These are phyloP conservation scores for Gymnoscopelus braueri DNA, from an alignment of 2,797 vertebrate genomes.

Conservation along the genomic window DNA sequence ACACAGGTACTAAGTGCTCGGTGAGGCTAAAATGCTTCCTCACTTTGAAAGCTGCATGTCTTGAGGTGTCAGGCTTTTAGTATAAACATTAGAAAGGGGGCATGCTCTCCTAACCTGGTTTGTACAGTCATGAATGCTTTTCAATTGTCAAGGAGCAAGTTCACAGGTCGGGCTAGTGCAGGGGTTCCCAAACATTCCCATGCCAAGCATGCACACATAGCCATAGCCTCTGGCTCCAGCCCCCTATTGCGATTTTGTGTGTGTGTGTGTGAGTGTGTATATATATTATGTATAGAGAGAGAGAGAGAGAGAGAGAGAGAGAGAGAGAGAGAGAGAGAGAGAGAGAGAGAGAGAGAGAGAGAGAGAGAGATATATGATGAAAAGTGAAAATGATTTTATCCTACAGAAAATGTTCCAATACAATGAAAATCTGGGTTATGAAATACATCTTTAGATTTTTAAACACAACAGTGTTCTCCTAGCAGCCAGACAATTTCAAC, in stretches of 20 bases:
- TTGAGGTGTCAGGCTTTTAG: constrained; percentile 36
- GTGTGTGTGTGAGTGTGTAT: too few relatives aligned
- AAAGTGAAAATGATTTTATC: constrained; percentile 41
- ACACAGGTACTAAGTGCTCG: constrained; percentile 57
- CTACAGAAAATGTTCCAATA: constrained; percentile 30
- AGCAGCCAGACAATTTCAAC: neutral
- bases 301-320: too few relatives aligned
- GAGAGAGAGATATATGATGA: too few relatives aligned
- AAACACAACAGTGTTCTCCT: neutral
- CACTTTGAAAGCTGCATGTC: constrained; percentile 37
- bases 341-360: too few relatives aligned
- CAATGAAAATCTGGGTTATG: constrained; percentile 3
- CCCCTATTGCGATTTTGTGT: too few relatives aligned
- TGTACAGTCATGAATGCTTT: constrained; percentile 16
- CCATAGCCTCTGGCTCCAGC: too few relatives aligned
- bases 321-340: too few relatives aligned
- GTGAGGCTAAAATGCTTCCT: constrained; percentile 47
- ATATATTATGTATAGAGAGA: too few relatives aligned
- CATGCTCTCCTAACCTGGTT: constrained; percentile 37
- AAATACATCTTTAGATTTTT: constrained; percentile 1
- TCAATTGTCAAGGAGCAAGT: constrained; percentile 19
- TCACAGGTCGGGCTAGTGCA: constrained; percentile 31
- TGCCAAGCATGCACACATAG: too few relatives aligned
- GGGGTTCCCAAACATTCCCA: too few relatives aligned
- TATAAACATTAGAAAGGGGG: constrained; percentile 28